Evolutionary conservation across 2,797 vertebrate genomes (phyloP).

Genomic region (Sebastiscus tertius): DNA sequence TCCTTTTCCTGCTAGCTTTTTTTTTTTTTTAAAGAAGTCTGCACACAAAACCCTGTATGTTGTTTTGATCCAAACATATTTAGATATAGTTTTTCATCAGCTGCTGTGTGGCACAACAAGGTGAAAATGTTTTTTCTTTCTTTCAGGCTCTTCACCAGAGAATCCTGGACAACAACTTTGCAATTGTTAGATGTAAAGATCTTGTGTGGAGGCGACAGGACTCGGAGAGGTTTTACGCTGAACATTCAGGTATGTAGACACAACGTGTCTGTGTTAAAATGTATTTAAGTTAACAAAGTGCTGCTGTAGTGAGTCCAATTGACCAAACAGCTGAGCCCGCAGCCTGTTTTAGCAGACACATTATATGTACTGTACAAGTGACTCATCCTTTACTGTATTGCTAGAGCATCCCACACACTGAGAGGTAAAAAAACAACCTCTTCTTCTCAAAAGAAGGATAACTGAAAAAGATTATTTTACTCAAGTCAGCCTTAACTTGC

Average conservation of each 20-base stretch:
- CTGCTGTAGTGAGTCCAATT: background rate
- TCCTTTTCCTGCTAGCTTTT: background rate
- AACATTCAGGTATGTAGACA: constrained; percentile 89
- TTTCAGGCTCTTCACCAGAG: constrained; percentile 89
- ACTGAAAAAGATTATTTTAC: background rate
- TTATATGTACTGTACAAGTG: background rate
- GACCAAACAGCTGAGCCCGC: background rate
- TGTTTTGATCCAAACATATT: background rate
- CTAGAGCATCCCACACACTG: too few relatives aligned
- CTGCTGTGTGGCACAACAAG: background rate
- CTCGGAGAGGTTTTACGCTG: constrained; percentile 90
- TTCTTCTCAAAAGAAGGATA: background rate
- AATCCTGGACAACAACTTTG: constrained; percentile 89
- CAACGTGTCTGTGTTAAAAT: background rate
- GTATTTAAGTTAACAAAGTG: background rate
- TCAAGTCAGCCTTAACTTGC: background rate
- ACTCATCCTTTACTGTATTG: background rate
- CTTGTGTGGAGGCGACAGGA: constrained; percentile 86
- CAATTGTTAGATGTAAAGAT: constrained; percentile 87
- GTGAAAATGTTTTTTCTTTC: background rate
- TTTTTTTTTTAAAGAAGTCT: background rate
- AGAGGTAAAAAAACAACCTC: too few relatives aligned
- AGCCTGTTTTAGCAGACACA: background rate
- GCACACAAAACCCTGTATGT: background rate
- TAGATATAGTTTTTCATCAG: background rate